A percentile compares a stretch with the other conserved stretches of the same genome.
phyloP scores from a whole-genome alignment of 2,888 invertebrate genomes.

The Leptinotarsa juncta region DNA sequence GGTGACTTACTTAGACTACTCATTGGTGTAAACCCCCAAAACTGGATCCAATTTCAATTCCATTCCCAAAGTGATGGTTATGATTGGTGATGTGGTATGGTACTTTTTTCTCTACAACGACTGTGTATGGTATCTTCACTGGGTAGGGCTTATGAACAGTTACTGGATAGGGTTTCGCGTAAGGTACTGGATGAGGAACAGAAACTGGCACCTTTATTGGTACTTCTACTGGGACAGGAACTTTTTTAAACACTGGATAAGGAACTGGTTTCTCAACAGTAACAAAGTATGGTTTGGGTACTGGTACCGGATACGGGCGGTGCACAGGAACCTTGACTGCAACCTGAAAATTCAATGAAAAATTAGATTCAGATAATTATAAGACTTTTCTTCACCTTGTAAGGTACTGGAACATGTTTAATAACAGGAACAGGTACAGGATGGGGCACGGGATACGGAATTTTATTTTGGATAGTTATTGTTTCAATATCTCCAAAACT shows the following conservation, averaged over 20 bases:
- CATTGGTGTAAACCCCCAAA: conserved; percentile 31
- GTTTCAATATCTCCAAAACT: conserved; percentile 50
- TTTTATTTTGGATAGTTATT: conserved; percentile 55
- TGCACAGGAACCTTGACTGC: conserved; percentile 62
- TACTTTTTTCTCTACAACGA: conserved; percentile 70
- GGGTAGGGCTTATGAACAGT: conserved; percentile 70
- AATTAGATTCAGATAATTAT: not conserved
- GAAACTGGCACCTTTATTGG: conserved; percentile 69
- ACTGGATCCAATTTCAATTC: conserved; percentile 30
- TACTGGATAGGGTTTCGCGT: conserved; percentile 67
- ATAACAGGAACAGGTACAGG: conserved; percentile 68
- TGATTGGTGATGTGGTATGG: conserved; percentile 58
- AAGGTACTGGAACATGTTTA: conserved; percentile 69
- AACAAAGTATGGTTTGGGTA: conserved; percentile 68
- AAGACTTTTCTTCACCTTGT: conserved; percentile 63
- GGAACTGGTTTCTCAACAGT: conserved; percentile 72
- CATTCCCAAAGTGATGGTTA: conserved; percentile 45
- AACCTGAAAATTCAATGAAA: conserved; percentile 33
- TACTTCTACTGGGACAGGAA: conserved; percentile 65
- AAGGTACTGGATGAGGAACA: conserved; percentile 68
- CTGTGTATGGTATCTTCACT: conserved; percentile 71
- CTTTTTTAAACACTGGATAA: conserved; percentile 69
- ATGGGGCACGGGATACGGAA: conserved; percentile 66
- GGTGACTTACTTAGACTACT: not conserved
- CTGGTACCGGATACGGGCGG: conserved; percentile 57